phyloP scores from a whole-genome alignment of 2,797 vertebrate genomes.

The Aplochiton taeniatus region DNA sequence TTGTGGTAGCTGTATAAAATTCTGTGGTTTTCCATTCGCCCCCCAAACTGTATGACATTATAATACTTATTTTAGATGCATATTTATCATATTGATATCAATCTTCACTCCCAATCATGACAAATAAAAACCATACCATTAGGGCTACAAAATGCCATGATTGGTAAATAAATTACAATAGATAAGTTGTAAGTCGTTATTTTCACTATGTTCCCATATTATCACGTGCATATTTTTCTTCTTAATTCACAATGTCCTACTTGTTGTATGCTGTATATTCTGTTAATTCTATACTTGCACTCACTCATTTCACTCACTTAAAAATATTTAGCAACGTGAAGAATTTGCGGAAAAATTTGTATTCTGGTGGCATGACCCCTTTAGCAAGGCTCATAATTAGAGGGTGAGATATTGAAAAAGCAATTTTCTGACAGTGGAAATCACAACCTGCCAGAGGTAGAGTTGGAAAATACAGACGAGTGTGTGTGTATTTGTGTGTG shows the following conservation, averaged over 20 bases:
- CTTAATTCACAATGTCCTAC: no score
- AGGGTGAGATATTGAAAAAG: conserved; percentile 83
- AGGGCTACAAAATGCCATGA: no score
- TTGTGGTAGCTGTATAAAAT: conserved; percentile 58
- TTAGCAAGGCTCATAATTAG: conserved; percentile 82
- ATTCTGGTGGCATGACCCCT: conserved; percentile 78
- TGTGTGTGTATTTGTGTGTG: conserved; percentile 24
- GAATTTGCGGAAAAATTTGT: conserved; percentile 64
- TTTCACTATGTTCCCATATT: no score
- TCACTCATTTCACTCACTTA: conserved; percentile 47
- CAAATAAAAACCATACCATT: no score
- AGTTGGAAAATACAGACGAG: conserved; percentile 72
- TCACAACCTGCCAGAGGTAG: conserved; percentile 82
- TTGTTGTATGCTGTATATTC: no score
- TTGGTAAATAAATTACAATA: no score
- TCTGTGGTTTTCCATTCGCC: conserved; percentile 61
- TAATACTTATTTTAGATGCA: neutral
- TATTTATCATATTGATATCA: conserved; percentile 16
- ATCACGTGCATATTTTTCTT: no score
- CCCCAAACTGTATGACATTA: conserved; percentile 55
- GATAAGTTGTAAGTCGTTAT: no score
- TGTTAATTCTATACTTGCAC: conserved; percentile 15
- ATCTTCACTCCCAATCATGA: neutral
- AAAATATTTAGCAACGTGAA: conserved; percentile 49
- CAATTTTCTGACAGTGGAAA: conserved; percentile 83